phyloP scores from a whole-genome alignment of 2,888 invertebrate species.

The Lepidochitona cinerea region DNA sequence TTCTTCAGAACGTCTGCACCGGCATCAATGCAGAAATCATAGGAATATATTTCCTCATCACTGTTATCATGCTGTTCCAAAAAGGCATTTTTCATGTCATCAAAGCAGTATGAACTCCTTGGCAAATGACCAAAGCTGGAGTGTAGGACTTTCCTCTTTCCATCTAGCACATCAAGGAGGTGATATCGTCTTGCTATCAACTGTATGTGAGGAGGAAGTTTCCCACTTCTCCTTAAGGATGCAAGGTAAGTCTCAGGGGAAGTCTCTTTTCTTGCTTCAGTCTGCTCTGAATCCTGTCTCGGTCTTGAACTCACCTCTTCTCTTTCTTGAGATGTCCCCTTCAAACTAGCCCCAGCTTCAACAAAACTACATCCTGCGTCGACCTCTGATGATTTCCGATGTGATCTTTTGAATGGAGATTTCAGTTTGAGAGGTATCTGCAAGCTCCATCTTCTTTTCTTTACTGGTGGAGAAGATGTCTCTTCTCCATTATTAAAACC shows the following conservation, averaged over 20 bases:
- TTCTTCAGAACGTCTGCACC: too few species aligned
- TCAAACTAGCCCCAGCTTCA: too few species aligned
- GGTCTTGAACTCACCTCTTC: too few species aligned
- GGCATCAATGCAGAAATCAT: too few species aligned
- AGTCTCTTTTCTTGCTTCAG: too few species aligned
- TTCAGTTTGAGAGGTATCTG: neutral
- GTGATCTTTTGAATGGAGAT: too few species aligned
- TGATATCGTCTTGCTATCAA: conserved; percentile 39
- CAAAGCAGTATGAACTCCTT: neutral
- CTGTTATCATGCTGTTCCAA: neutral
- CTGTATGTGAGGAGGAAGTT: conserved; percentile 42
- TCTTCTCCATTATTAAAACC: too few species aligned
- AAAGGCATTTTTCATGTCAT: neutral
- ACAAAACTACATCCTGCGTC: too few species aligned
- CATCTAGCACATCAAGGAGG: conserved; percentile 21
- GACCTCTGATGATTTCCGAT: too few species aligned
- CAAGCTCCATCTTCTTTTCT: neutral
- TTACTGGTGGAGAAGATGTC: neutral
- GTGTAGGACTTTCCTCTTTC: neutral
- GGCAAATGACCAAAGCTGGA: neutral
- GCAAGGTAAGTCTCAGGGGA: conserved; percentile 28
- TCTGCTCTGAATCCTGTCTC: too few species aligned
- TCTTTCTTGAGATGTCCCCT: too few species aligned
- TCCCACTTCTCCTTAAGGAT: conserved; percentile 32
- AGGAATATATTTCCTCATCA: neutral